These are phyloP conservation scores for Phaonia tiefii DNA, from an alignment of 2,888 invertebrate species.

Conservation along the genomic window DNA sequence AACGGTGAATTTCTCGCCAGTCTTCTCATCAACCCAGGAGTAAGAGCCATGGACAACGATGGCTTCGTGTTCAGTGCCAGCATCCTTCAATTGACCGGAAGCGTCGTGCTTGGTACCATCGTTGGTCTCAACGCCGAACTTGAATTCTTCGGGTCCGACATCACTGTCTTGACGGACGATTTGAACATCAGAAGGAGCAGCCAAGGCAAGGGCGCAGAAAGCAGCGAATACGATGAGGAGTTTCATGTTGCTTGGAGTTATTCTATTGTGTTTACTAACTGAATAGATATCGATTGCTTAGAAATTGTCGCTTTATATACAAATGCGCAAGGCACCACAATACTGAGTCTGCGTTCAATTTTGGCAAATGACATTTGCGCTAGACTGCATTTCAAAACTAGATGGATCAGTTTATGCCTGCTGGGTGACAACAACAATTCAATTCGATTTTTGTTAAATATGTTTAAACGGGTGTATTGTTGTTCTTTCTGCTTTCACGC, in stretches of 20 bases:
- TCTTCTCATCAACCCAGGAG: constrained; percentile 68
- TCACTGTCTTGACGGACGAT: constrained; percentile 80
- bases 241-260: constrained; percentile 61
- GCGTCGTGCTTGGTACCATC: constrained; percentile 69
- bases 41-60: constrained; percentile 69
- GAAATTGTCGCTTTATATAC: not conserved
- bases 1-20: constrained; percentile 82
- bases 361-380: not conserved
- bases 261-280: constrained; percentile 4
- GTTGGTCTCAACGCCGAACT: constrained; percentile 75
- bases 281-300: not conserved
- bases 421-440: no score
- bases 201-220: constrained; percentile 62
- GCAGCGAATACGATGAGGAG: constrained; percentile 64
- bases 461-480: no score
- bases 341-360: not conserved
- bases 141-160: constrained; percentile 81
- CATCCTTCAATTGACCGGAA: constrained; percentile 65
- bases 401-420: no score
- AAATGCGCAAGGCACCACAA: not conserved
- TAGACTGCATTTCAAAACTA: no score
- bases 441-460: no score
- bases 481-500: no score
- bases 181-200: constrained; percentile 61
- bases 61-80: constrained; percentile 67